Evolutionary conservation across 2,888 invertebrate genomes (phyloP), one percentile per base, ranked within the genome.

Genomic region (Perizoma flavofasciatum): DNA sequence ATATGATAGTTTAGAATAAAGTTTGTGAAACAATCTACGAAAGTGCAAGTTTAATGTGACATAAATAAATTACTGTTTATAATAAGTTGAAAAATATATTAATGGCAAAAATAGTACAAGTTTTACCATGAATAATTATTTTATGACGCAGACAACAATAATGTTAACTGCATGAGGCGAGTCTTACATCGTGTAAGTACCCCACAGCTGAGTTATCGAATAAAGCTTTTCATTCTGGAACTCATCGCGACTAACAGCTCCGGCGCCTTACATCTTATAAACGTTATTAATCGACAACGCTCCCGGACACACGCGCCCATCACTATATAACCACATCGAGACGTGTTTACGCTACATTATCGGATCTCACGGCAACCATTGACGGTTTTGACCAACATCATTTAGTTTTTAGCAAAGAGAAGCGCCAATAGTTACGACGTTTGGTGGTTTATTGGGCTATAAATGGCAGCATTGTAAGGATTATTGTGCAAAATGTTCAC

Each of bases 241-340:
- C 85, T 79, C 87, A 86, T 82, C 86, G 83, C 86, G 84, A 84
- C 85, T 83, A 66, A 68, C 68, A 63, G 63, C 62, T 60, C 55
- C 83, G 81, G 79, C 87, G 84, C 86, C 89, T 90, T 89, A 90
- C 89, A 89, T 90, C 88, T 89, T 89, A 88, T 89, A 90, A 89
- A 89, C 82, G 86, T 89, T 90, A 90, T 90, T 89, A 91, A 90
- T 90, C 88, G 89, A 85, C 87, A 85, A 72, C 74, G 85, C 90
- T 89, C 88, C 89, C 84, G 89, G 82, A 78, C 77, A 78, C 78
- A 82, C 81, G 74, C 72, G 72, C 72, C 69, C 76, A 69, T 73
- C 79, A 77, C 82, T 76, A 73, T 34, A 61, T 32, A 50, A 45
- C 44, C 35, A 62, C 59, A 52, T 48, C 63, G 55, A 61, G 50